Evolutionary conservation across 1,140 invertebrate genomes (phyloP), one percentile per base, ranked within the genome.

Genomic region (Halesus radiatus): DNA sequence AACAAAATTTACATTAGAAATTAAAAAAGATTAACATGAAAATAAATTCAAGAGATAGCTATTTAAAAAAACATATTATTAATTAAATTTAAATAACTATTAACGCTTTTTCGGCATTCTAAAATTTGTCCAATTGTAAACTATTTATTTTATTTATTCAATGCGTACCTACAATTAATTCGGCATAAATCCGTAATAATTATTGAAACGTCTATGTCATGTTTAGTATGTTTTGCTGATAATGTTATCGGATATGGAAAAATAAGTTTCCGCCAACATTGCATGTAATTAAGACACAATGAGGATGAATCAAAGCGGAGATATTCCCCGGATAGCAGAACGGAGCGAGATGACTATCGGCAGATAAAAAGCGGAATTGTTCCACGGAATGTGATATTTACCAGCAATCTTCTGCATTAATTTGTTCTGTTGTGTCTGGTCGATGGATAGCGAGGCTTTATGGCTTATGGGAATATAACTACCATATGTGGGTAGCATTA

Each of bases 371-470:
- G 20, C 23, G 56, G 56, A 60, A 60, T 23, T 22, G 23, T 60
- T 60, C 23, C 23, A 15, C 23, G 56, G 56, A 60, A 60, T 60
- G 56, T 60, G 56, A 60, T 60, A 60, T 60, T 60, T 60, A 20
- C 56, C 0, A 60, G 23, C 56, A 60, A 23, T 60, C 23, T 20
- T 60, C 22, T 60, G 56, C 56, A 60, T 60, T 60, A 60, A 60
- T 22, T 22, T 60, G 23, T 13, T 60, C n/a, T 7, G 23, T 23
- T 60, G 8, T 60, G 23, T 7, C 8, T 23, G 10, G 56, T 60
- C 18, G 56, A n/a, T 18, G 56, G 56, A 60, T 60, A 45, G 37
- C 37, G 10, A 20, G 56, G 5, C 16, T 20, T 23, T 20, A 20
- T 60, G 23, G 23, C 56, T 60, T 60, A 60, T 20, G 18, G 18